Conservation (phyloP, 2,113 vertebrate genomes). For the Ammodytes marinus region DNA sequence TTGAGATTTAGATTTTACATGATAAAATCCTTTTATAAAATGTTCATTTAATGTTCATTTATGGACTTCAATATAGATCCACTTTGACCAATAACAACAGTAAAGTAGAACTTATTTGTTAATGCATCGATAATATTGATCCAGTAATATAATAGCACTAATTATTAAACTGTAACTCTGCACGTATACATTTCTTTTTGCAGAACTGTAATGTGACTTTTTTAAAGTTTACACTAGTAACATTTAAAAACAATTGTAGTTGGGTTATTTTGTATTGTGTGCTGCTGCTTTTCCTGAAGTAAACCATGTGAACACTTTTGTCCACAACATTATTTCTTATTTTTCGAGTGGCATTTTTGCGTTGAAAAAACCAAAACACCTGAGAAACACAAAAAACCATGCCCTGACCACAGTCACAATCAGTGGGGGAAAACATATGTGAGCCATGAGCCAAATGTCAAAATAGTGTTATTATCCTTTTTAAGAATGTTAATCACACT, state of each 20-base stretch:
- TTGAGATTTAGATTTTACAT: background rate
- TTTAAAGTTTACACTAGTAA: background rate
- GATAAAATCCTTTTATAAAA: background rate
- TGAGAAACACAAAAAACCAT: slow-evolving; percentile 21
- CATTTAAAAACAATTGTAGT: background rate
- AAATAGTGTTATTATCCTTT: slow-evolving; percentile 74
- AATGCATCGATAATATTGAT: background rate
- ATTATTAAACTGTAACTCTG: no score
- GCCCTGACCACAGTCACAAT: background rate
- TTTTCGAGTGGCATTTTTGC: slow-evolving; percentile 3
- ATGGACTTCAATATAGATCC: no score
- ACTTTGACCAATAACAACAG: background rate
- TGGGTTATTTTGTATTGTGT: background rate
- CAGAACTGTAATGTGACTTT: no score
- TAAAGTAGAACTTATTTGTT: background rate
- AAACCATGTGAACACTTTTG: background rate
- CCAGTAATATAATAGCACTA: background rate
- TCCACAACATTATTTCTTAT: no score
- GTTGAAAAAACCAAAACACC: background rate
- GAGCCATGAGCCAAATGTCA: slow-evolving; percentile 64
- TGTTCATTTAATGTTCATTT: no score
- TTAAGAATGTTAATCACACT: slow-evolving; percentile 74
- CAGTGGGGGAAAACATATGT: slow-evolving; percentile 50
- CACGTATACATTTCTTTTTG: no score
- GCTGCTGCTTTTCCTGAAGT: background rate